These are phyloP conservation scores for Margaritifera margaritifera DNA, from an alignment of 2,888 invertebrate genomes.

Conservation along the genomic window DNA sequence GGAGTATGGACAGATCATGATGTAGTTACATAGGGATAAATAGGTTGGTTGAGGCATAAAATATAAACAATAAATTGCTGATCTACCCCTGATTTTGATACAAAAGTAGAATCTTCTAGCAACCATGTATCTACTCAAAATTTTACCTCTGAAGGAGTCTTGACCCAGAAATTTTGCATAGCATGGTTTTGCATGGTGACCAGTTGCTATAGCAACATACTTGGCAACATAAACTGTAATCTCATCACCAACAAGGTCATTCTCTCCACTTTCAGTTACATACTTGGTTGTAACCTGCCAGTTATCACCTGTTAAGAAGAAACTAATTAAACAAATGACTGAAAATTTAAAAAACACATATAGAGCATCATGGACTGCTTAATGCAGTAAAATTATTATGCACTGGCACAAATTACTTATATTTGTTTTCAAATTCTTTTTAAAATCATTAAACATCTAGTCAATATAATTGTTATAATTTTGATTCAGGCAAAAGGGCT, in stretches of 20 bases:
- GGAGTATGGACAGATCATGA: neutral
- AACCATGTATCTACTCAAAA: neutral
- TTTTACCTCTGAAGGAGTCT: slow-evolving; percentile 64
- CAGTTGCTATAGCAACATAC: slow-evolving; percentile 64
- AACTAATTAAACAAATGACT: slow-evolving; percentile 2
- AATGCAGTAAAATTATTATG: too few species aligned
- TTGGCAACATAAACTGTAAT: slow-evolving; percentile 42
- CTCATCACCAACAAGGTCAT: slow-evolving; percentile 15
- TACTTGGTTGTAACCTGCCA: slow-evolving; percentile 53
- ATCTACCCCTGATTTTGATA: too few species aligned
- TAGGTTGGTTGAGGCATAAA: neutral
- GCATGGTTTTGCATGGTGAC: slow-evolving; percentile 67
- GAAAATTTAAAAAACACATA: neutral
- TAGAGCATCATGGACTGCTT: too few species aligned
- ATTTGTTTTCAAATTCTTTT: too few species aligned
- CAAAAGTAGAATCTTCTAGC: too few species aligned
- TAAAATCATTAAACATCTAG: too few species aligned
- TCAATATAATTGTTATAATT: too few species aligned
- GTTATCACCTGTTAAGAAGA: slow-evolving; percentile 31
- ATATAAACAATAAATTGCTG: too few species aligned
- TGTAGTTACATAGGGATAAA: neutral
- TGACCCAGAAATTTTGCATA: slow-evolving; percentile 60
- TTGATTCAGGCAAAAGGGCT: too few species aligned
- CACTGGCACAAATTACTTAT: too few species aligned
- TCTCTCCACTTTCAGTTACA: slow-evolving; percentile 55